Conservation (phyloP, 2,113 vertebrate genomes). For the Strix uralensis region DNA sequence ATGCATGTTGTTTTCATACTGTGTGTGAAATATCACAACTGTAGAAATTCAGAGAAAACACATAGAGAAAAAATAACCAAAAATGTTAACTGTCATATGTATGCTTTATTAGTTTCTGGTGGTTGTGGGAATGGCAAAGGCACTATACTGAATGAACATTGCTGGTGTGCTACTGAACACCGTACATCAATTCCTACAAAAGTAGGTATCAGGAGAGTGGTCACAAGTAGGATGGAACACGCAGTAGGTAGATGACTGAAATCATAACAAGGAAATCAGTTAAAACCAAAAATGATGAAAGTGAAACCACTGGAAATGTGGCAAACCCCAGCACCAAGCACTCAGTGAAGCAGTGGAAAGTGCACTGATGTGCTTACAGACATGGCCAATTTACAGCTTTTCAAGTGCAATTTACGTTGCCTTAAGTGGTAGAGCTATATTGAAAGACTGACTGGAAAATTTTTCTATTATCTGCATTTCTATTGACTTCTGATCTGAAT, state of each 20-base stretch:
- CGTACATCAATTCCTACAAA: fast-evolving
- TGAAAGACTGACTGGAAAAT: background rate
- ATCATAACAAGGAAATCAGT: background rate
- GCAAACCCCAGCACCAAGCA: background rate
- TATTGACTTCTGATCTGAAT: background rate
- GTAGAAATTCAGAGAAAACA: background rate
- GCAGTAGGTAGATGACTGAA: background rate
- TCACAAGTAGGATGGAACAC: background rate
- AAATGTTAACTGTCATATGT: background rate
- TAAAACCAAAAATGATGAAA: background rate
- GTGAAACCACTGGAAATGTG: background rate
- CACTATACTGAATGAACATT: background rate
- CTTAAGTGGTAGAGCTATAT: background rate
- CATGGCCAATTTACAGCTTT: background rate
- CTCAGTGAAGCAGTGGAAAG: background rate
- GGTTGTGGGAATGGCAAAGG: background rate
- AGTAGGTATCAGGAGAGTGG: background rate
- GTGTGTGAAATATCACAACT: background rate
- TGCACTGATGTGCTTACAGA: background rate
- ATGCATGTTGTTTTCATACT: background rate
- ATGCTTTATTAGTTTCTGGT: background rate
- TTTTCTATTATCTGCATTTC: background rate
- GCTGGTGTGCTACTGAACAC: background rate
- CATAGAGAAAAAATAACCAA: fast-evolving
- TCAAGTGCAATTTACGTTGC: background rate